Evolutionary conservation across 2,888 invertebrate genomes (phyloP).

Genomic region (Hololepta plana): DNA sequence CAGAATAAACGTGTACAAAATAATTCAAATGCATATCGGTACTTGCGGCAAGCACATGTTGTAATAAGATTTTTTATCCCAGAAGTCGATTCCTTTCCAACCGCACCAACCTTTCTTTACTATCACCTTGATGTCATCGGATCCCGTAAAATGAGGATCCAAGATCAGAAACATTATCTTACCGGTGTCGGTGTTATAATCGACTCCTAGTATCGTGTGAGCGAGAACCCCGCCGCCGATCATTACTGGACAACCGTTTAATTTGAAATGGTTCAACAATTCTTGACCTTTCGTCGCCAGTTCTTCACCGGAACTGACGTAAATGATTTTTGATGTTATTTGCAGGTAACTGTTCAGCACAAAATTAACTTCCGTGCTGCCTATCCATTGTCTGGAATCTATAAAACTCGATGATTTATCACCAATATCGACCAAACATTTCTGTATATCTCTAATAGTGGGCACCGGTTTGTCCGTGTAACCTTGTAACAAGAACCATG

Average conservation of each 20-base stretch:
- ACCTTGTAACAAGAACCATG: constrained; percentile 84
- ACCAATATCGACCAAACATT: constrained; percentile 83
- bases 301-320: constrained; percentile 73
- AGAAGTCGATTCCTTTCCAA: constrained; percentile 90
- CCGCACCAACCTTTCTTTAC: constrained; percentile 88
- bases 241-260: constrained; percentile 93
- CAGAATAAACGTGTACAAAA: constrained; percentile 1
- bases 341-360: constrained; percentile 68
- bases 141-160: constrained; percentile 94
- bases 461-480: constrained; percentile 61
- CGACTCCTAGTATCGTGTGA: constrained; percentile 93
- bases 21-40: constrained; percentile 28
- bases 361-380: constrained; percentile 91
- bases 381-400: constrained; percentile 92
- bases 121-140: constrained; percentile 58
- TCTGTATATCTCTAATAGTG: constrained; percentile 67
- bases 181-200: constrained; percentile 62
- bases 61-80: constrained; percentile 89
- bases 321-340: constrained; percentile 63
- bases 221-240: constrained; percentile 97
- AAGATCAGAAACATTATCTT: constrained; percentile 84
- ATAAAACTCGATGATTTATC: constrained; percentile 81
- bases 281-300: constrained; percentile 62
- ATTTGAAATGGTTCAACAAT: constrained; percentile 76
- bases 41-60: constrained; percentile 87